A percentile compares a stretch with the other conserved stretches of the same genome.
Conservation (phyloP, 2,797 vertebrate genomes). For the Steatocranus sp. region DNA sequence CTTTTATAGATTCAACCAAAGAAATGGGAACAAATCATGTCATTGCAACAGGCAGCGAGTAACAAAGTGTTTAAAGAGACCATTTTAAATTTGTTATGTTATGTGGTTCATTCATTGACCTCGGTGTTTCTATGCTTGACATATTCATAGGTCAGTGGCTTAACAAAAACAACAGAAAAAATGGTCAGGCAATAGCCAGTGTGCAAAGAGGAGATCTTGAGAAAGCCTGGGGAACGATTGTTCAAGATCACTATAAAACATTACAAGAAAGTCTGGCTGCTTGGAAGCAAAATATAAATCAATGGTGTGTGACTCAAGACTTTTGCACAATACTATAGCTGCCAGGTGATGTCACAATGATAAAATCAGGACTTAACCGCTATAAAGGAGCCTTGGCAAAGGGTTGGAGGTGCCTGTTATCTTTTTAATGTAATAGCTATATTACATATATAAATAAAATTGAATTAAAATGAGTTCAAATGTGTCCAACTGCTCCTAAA, state of each 20-base stretch:
- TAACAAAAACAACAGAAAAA: not conserved
- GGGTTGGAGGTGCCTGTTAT: not conserved
- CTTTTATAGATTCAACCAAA: not conserved
- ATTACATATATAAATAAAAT: not conserved
- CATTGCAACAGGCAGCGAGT: not conserved
- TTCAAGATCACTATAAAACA: fast-evolving
- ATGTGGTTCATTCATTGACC: not conserved
- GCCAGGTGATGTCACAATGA: not conserved
- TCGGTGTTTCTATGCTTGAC: not conserved
- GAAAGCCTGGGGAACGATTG: not conserved
- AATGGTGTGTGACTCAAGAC: not conserved
- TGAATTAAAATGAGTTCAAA: not conserved
- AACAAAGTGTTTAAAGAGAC: not conserved
- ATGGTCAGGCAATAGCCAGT: not conserved
- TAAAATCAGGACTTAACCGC: not conserved
- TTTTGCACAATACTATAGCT: not conserved
- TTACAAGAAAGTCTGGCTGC: not conserved
- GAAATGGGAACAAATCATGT: not conserved
- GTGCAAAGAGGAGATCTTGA: not conserved
- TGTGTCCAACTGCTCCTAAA: not conserved
- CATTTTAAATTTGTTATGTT: not conserved
- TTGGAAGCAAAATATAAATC: not conserved
- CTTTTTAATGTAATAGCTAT: not conserved
- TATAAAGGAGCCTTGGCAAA: not conserved
- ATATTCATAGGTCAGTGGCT: not conserved